phyloP scores from a whole-genome alignment of 1,140 invertebrate genomes.

The Telenomus remus region DNA sequence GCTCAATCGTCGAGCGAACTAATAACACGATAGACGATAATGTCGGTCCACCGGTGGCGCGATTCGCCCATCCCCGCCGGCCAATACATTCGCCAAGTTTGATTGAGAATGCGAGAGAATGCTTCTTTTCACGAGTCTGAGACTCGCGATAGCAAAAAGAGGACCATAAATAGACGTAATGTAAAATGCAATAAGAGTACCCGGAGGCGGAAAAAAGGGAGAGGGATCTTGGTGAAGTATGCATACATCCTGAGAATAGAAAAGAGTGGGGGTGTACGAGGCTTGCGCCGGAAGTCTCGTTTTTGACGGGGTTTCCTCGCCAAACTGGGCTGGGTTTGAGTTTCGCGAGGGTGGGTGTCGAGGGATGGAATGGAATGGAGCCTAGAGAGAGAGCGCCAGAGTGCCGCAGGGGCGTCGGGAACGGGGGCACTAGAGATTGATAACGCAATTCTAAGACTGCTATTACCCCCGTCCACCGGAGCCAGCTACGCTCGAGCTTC shows the following conservation, averaged over 20 bases:
- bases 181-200: conserved; percentile 72
- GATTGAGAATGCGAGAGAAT: conserved; percentile 59
- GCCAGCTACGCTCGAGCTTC: conserved; percentile 69
- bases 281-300: conserved; percentile 69
- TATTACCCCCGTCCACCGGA: conserved; percentile 72
- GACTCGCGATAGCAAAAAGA: conserved; percentile 38
- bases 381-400: conserved; percentile 51
- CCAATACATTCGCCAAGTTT: conserved; percentile 55
- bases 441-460: conserved; percentile 77
- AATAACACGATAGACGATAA: conserved; percentile 68
- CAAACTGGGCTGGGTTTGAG: conserved; percentile 58
- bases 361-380: conserved; percentile 71
- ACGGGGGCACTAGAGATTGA: conserved; percentile 73
- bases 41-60: conserved; percentile 46
- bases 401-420: conserved; percentile 58
- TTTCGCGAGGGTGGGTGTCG: conserved; percentile 44
- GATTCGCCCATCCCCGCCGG: conserved; percentile 43
- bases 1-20: conserved; percentile 66
- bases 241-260: conserved; percentile 64
- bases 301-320: conserved; percentile 66
- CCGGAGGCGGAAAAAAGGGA: conserved; percentile 45
- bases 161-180: conserved; percentile 65
- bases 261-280: conserved; percentile 62
- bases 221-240: conserved; percentile 45
- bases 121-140: conserved; percentile 51